phyloP scores from a whole-genome alignment of 1,140 invertebrate genomes.

The Drosophila parabipectinata region DNA sequence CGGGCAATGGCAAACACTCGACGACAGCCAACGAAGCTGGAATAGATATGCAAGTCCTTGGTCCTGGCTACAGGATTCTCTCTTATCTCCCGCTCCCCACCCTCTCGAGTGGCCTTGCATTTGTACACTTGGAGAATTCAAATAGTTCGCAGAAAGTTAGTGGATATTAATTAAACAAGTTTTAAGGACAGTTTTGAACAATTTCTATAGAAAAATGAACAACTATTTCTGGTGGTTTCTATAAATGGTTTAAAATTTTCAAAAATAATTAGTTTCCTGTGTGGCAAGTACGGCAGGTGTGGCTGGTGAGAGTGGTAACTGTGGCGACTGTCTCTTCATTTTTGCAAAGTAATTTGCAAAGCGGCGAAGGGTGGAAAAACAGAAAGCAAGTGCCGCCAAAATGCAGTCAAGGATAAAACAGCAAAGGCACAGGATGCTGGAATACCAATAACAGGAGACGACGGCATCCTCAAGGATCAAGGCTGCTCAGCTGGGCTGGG shows the following conservation, averaged over 20 bases:
- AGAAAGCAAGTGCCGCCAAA: conserved; percentile 80
- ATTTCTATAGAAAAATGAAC: not conserved
- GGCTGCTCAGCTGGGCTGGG: conserved; percentile 32
- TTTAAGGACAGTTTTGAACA: not conserved
- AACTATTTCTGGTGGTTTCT: not conserved
- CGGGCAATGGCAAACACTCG: conserved; percentile 65
- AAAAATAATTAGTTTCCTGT: not conserved
- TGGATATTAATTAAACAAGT: not conserved
- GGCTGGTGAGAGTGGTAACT: conserved; percentile 8
- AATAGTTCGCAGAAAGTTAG: not conserved
- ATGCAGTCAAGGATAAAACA: conserved; percentile 77
- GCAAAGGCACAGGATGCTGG: conserved; percentile 38
- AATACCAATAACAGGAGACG: conserved; percentile 37
- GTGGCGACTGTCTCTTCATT: conserved; percentile 69
- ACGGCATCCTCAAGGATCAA: conserved; percentile 40
- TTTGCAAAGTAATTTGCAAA: conserved; percentile 83
- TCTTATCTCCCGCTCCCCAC: not conserved
- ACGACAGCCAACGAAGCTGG: conserved; percentile 38
- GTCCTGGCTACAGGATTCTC: conserved; percentile 34
- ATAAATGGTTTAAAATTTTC: not conserved
- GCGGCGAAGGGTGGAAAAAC: conserved; percentile 50
- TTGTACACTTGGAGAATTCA: conserved; percentile 28
- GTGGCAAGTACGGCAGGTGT: conserved; percentile 25
- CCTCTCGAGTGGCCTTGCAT: conserved; percentile 48
- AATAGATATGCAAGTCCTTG: conserved; percentile 53